Percentiles rank a stretch among this genome's conserved stretches.
Conservation (phyloP, 2,797 vertebrate species). For the Otolemur crassicaudatus region DNA sequence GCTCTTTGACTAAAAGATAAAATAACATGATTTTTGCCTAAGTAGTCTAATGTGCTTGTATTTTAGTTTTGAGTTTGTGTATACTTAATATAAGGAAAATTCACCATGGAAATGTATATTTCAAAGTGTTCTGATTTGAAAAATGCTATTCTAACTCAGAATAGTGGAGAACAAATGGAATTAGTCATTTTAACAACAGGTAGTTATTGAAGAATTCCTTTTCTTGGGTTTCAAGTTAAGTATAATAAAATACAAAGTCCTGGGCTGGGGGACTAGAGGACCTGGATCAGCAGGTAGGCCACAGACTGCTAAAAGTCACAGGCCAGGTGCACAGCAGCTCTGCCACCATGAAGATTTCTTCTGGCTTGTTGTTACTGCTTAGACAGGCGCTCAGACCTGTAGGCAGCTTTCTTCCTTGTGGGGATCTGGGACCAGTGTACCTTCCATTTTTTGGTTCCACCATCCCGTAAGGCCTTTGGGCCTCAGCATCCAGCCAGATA, state of each 20-base stretch:
- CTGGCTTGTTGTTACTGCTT: accelerated
- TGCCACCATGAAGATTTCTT: not conserved
- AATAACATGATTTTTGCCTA: not conserved
- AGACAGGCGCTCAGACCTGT: too few species aligned
- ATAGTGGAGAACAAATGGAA: not conserved
- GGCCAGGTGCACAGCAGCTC: not conserved
- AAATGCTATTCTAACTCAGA: not conserved
- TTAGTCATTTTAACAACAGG: not conserved
- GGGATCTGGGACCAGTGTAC: not conserved
- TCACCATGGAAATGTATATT: not conserved
- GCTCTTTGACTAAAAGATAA: not conserved
- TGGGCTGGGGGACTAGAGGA: not conserved
- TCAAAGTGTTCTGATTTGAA: not conserved
- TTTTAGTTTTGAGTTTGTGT: constrained; percentile 8
- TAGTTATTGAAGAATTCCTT: not conserved
- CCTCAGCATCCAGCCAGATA: not conserved
- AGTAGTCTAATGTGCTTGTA: not conserved
- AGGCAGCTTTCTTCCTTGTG: not conserved
- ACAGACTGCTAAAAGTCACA: too few species aligned
- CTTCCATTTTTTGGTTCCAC: not conserved
- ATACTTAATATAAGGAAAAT: not conserved
- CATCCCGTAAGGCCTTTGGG: not conserved
- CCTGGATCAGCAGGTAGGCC: not conserved
- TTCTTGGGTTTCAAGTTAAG: not conserved
- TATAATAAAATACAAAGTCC: not conserved